Percentiles rank a stretch among this genome's conserved stretches.
Conservation (phyloP, 2,888 invertebrate genomes). For the Cephalotes varians region DNA sequence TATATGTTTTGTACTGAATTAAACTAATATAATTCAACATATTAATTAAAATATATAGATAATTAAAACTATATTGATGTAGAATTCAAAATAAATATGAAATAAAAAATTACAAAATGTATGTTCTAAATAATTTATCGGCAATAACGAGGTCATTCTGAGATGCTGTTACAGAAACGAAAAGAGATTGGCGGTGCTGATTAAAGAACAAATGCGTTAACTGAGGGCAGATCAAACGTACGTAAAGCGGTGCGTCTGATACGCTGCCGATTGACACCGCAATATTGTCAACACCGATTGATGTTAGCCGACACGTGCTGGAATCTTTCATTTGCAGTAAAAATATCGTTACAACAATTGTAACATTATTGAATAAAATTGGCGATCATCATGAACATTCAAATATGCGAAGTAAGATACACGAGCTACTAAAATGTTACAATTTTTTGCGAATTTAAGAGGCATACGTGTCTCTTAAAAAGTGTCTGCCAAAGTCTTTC, state of each 20-base stretch:
- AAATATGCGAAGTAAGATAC: neutral
- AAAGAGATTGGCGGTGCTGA: neutral
- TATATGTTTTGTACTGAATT: too few species aligned
- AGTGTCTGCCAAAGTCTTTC: too few species aligned
- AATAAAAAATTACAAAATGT: neutral
- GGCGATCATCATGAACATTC: neutral
- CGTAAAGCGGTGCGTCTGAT: neutral
- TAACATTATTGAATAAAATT: neutral
- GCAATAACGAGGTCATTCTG: neutral
- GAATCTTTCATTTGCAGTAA: neutral
- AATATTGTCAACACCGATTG: neutral
- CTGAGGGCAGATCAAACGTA: neutral
- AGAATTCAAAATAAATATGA: conserved; percentile 5
- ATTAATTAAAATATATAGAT: neutral
- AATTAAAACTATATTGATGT: neutral
- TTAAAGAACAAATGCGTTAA: neutral
- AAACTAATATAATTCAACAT: neutral
- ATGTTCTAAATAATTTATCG: neutral
- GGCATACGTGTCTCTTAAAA: neutral
- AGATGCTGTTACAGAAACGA: neutral
- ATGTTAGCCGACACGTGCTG: neutral
- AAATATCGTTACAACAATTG: neutral
- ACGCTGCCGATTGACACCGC: neutral
- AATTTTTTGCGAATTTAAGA: neutral
- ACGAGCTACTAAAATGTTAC: neutral